These are phyloP conservation scores for Loris lydekkerianus DNA, from an alignment of 2,797 vertebrate genomes.

Conservation along the genomic window DNA sequence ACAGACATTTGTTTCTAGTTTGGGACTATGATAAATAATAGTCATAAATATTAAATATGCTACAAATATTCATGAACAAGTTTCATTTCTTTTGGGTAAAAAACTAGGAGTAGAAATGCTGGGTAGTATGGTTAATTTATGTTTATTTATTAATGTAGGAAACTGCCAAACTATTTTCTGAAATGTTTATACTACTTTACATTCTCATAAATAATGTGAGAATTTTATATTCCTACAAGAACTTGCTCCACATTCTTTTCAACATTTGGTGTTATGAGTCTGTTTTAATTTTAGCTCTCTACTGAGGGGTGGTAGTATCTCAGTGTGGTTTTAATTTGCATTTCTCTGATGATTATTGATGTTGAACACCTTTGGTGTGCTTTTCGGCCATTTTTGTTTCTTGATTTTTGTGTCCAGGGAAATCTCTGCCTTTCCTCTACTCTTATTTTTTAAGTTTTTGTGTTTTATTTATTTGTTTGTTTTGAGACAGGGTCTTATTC, in stretches of 20 bases:
- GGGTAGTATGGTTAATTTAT: constrained; percentile 7
- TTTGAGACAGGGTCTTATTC: neutral
- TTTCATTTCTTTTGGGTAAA: constrained; percentile 63
- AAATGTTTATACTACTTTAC: constrained; percentile 1
- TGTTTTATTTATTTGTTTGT: neutral
- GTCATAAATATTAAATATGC: constrained; percentile 14
- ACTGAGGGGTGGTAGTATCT: neutral
- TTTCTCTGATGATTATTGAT: neutral
- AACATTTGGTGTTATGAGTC: neutral
- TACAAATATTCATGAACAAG: constrained; percentile 21
- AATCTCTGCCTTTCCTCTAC: constrained; percentile 19
- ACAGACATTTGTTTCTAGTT: constrained; percentile 31
- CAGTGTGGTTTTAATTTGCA: constrained; percentile 27
- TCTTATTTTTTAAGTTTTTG: neutral
- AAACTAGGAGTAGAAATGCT: constrained; percentile 28
- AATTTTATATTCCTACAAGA: constrained; percentile 2
- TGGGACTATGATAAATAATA: constrained; percentile 1
- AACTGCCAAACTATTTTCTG: constrained; percentile 14
- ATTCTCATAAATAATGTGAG: constrained; percentile 20
- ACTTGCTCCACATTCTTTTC: constrained; percentile 7
- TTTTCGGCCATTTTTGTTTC: constrained; percentile 30
- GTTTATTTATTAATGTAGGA: neutral
- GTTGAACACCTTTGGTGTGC: neutral
- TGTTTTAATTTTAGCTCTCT: constrained; percentile 20
- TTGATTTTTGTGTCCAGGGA: constrained; percentile 57